These are phyloP conservation scores for Onychorhynchus coronatus DNA, from an alignment of 2,113 vertebrate genomes.

Conservation along the genomic window DNA sequence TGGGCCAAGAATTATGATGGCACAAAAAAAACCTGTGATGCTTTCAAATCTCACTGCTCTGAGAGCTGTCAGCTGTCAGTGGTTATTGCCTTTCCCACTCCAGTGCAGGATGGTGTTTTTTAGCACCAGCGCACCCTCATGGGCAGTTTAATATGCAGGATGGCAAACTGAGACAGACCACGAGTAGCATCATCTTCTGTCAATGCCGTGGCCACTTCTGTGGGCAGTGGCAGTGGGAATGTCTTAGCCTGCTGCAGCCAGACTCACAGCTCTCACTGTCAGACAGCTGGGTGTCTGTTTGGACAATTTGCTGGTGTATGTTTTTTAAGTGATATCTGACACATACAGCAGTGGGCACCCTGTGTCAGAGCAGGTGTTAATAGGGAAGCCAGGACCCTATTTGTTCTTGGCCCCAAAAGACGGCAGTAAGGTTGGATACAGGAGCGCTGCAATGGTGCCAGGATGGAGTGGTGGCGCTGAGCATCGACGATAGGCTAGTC, in stretches of 20 bases:
- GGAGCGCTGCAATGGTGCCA: background rate
- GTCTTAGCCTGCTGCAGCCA: background rate
- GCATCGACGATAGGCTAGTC: background rate
- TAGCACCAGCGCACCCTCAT: background rate
- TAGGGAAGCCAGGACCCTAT: background rate
- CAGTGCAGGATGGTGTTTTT: rapidly evolving
- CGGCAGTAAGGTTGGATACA: background rate
- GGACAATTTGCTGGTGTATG: background rate
- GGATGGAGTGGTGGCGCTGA: background rate
- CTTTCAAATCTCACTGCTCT: background rate
- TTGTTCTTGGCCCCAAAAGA: background rate
- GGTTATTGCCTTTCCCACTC: rapidly evolving
- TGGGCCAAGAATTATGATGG: rapidly evolving
- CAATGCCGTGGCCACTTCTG: background rate
- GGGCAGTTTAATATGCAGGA: background rate
- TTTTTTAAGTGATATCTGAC: background rate
- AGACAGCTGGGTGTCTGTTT: background rate
- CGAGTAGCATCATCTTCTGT: rapidly evolving
- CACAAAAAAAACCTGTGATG: background rate
- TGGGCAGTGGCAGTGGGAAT: background rate
- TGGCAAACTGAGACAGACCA: background rate
- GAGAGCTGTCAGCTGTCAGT: background rate
- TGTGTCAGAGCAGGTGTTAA: background rate
- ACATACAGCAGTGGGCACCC: rapidly evolving
- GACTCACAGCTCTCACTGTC: background rate